phyloP scores from a whole-genome alignment of 1,140 invertebrate species.

The Ceratina calcarata region DNA sequence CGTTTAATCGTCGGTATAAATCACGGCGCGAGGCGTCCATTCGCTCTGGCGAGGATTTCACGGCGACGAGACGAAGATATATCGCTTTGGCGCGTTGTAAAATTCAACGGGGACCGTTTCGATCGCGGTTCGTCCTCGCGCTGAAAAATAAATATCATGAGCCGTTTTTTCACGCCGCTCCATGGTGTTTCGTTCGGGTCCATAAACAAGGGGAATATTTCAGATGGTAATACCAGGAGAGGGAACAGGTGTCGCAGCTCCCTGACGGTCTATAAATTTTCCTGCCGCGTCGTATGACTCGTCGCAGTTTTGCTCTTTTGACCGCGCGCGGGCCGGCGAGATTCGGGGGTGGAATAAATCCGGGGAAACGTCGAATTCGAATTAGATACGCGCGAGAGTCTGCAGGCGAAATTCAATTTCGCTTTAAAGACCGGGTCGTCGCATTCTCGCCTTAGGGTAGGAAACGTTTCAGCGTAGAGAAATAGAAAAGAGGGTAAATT shows the following conservation, averaged over 20 bases:
- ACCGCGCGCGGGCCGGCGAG: not conserved
- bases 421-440: slow-evolving; percentile 45
- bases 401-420: slow-evolving; percentile 65
- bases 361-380: slow-evolving; percentile 64
- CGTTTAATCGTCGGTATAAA: not conserved
- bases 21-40: not conserved
- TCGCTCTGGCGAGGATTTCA: not conserved
- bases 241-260: slow-evolving; percentile 58
- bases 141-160: slow-evolving; percentile 3
- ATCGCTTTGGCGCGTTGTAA: not conserved
- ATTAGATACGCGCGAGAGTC: slow-evolving; percentile 55
- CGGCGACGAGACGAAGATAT: not conserved
- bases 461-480: slow-evolving; percentile 16
- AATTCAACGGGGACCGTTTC: slow-evolving; percentile 5
- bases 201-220: slow-evolving; percentile 34
- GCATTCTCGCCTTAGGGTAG: slow-evolving; percentile 7
- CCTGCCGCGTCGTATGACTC: slow-evolving; percentile 46
- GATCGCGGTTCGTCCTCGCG: not conserved
- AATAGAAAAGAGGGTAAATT: slow-evolving; percentile 26
- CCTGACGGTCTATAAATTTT: slow-evolving; percentile 59
- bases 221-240: not conserved
- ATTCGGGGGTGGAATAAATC: slow-evolving; percentile 60
- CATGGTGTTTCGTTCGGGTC: not conserved
- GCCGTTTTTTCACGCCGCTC: not conserved
- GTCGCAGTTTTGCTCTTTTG: slow-evolving; percentile 51